Conservation (phyloP, 2,888 invertebrate species). For the Melitaea athalia region DNA sequence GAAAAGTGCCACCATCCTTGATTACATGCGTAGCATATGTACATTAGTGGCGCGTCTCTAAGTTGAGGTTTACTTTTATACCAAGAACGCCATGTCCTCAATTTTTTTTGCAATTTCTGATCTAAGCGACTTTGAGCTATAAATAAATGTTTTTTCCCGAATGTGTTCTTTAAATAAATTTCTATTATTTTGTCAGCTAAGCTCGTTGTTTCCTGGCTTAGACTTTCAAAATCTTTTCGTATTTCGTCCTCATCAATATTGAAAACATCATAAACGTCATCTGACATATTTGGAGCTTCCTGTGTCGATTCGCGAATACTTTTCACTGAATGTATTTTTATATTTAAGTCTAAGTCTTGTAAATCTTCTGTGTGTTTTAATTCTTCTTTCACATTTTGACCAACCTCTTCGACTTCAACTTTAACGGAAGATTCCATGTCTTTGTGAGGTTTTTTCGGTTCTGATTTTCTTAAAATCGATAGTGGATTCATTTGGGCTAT, state of each 20-base stretch:
- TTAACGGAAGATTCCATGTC: conserved; percentile 42
- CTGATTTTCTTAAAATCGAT: conserved; percentile 27
- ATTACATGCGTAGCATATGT: conserved; percentile 59
- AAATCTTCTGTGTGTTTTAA: not conserved
- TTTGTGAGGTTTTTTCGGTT: not conserved
- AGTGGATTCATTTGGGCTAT: conserved; percentile 29
- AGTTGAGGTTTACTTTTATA: not conserved
- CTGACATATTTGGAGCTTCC: not conserved
- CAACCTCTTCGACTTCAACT: conserved; percentile 45
- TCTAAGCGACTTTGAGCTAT: conserved; percentile 21
- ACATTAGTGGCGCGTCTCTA: conserved; percentile 48
- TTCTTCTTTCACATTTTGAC: conserved; percentile 16
- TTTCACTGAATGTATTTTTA: conserved; percentile 21
- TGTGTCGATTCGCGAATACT: conserved; percentile 1
- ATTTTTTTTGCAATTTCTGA: conserved; percentile 35
- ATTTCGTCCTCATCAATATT: conserved; percentile 29
- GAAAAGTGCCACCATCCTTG: conserved; percentile 55
- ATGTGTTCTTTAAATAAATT: conserved; percentile 45
- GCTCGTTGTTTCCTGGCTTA: conserved; percentile 29
- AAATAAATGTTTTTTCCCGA: conserved; percentile 28
- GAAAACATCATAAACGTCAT: conserved; percentile 1
- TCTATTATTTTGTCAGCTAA: conserved; percentile 45
- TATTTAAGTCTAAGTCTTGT: conserved; percentile 5
- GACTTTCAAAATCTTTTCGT: conserved; percentile 31
- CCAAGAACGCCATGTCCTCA: conserved; percentile 48